Evolutionary conservation across 1,140 invertebrate genomes (phyloP).

Genomic region (Linepithema humile): DNA sequence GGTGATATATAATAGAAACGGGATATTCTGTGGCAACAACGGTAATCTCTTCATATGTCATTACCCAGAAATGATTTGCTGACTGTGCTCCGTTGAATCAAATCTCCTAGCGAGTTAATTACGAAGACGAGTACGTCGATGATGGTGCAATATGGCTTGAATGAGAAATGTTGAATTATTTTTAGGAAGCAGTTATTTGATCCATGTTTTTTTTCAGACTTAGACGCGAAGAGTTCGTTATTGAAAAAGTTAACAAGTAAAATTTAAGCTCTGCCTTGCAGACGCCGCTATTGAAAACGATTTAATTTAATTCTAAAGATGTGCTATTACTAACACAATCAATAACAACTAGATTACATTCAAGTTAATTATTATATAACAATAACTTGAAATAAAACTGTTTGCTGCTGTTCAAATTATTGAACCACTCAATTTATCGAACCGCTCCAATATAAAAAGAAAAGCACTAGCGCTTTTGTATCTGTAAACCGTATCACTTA

Average conservation of each 20-base stretch:
- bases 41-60: not conserved
- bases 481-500: too few relatives aligned
- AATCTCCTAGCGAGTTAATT: not conserved
- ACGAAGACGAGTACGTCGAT: not conserved
- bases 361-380: too few relatives aligned
- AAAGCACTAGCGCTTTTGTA: too few relatives aligned
- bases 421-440: too few relatives aligned
- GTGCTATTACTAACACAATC: too few relatives aligned
- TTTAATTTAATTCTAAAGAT: too few relatives aligned
- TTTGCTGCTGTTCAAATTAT: too few relatives aligned
- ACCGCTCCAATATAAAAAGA: too few relatives aligned
- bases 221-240: not conserved
- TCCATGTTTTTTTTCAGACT: not conserved
- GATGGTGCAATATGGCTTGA: not conserved
- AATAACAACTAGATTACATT: too few relatives aligned
- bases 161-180: not conserved
- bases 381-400: too few relatives aligned
- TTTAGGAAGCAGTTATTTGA: constrained; percentile 7
- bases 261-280: too few relatives aligned
- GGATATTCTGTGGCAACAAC: not conserved
- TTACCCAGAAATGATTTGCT: not conserved
- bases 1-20: not conserved
- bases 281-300: too few relatives aligned
- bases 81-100: not conserved
- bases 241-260: not conserved